Evolutionary conservation across 2,797 vertebrate genomes (phyloP).

Genomic region (Mormyrus proboscirostris): DNA sequence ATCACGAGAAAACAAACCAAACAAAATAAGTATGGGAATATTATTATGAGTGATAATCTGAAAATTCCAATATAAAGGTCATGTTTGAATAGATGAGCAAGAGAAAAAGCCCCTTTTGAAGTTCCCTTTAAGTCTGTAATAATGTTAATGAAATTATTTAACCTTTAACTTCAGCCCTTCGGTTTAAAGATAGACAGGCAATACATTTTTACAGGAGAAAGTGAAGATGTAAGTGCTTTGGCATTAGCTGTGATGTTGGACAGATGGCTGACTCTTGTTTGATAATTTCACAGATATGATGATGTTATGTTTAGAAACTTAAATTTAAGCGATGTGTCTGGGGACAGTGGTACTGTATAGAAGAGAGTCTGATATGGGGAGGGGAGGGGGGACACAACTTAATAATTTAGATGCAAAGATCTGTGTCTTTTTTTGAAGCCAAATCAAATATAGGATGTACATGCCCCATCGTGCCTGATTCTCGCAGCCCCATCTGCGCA

Average conservation of each 20-base stretch:
- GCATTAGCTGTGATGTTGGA: background rate
- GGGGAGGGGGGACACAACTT: background rate
- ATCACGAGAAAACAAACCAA: background rate
- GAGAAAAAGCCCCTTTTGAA: background rate
- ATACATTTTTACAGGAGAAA: background rate
- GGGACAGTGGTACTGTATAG: background rate
- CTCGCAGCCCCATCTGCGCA: background rate
- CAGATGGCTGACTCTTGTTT: background rate
- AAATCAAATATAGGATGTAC: background rate
- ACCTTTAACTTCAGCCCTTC: background rate
- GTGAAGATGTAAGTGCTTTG: background rate
- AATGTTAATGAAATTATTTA: background rate
- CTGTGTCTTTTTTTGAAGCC: background rate
- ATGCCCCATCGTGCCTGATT: background rate
- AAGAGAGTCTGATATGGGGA: background rate
- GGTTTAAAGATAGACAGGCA: background rate
- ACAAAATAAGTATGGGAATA: background rate
- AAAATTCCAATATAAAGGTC: slow-evolving; percentile 2
- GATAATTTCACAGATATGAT: background rate
- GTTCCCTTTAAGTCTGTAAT: background rate
- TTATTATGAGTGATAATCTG: background rate
- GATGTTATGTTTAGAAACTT: background rate
- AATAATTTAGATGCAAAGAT: background rate
- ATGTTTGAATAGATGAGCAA: background rate
- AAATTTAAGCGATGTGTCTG: background rate